phyloP scores from a whole-genome alignment of 2,113 vertebrate species.

The Malaclemys terrapin region DNA sequence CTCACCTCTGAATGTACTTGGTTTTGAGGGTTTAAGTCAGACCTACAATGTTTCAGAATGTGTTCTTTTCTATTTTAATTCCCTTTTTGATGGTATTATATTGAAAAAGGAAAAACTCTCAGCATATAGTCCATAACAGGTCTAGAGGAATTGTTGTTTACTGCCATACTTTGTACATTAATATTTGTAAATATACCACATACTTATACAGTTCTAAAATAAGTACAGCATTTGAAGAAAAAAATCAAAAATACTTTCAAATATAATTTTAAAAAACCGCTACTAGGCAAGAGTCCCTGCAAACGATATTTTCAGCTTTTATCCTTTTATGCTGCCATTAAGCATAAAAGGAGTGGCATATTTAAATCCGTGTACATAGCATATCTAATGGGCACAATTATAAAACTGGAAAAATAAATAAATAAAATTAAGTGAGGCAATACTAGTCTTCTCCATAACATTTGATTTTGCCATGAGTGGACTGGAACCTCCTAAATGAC shows the following conservation, averaged over 20 bases:
- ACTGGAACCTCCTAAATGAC: not conserved
- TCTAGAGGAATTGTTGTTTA: not conserved
- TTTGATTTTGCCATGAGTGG: not conserved
- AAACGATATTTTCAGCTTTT: not conserved
- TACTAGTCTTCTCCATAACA: constrained; percentile 1
- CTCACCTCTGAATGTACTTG: not conserved
- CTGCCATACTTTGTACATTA: constrained; percentile 1
- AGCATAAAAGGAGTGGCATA: not conserved
- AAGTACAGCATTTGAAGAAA: not conserved
- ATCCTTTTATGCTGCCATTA: not conserved
- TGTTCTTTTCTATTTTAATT: not conserved
- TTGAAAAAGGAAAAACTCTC: constrained; percentile 34
- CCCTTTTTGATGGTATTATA: not conserved
- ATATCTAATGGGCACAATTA: not conserved
- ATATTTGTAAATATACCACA: not conserved
- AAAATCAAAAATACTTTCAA: not conserved
- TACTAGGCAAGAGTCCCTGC: not conserved
- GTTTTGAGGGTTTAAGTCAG: not conserved
- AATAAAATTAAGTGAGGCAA: not conserved
- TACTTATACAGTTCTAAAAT: not conserved
- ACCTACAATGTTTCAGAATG: not conserved
- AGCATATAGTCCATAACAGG: not conserved
- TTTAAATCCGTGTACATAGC: fast-evolving
- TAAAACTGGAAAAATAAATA: not conserved
- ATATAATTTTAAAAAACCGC: not conserved